Evolutionary conservation across 1,140 invertebrate genomes (phyloP).

Genomic region (Plectus sambesii): DNA sequence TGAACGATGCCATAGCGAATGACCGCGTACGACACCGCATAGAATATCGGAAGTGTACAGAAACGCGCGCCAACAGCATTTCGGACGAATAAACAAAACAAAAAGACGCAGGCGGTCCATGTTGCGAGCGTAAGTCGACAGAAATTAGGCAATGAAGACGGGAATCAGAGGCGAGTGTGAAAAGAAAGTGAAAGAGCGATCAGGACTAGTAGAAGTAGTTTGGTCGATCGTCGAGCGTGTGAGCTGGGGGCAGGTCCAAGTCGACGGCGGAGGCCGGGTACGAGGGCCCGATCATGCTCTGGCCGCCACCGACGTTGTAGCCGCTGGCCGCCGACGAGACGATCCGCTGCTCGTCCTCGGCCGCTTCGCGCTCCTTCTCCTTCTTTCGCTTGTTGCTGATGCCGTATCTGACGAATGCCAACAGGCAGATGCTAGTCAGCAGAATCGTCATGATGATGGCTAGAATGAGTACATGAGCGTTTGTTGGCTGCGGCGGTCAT

Average conservation of each 20-base stretch:
- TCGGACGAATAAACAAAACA: no score
- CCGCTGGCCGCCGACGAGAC: constrained; percentile 35
- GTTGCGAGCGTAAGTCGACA: no score
- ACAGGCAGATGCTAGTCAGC: constrained; percentile 39
- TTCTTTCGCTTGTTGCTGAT: constrained; percentile 45
- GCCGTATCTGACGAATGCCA: constrained; percentile 43
- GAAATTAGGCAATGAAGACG: no score
- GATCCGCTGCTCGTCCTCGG: constrained; percentile 41
- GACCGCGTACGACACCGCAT: no score
- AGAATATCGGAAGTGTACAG: no score
- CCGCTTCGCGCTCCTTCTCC: constrained; percentile 39
- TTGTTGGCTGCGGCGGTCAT: background rate
- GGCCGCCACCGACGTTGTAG: no score
- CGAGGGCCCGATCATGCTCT: constrained; percentile 18
- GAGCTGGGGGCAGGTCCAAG: constrained; percentile 38
- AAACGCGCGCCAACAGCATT: no score
- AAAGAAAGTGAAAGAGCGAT: no score
- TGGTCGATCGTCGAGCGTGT: constrained; percentile 42
- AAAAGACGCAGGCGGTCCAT: no score
- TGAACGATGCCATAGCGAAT: no score
- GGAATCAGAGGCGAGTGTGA: no score
- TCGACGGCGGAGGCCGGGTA: constrained; percentile 31
- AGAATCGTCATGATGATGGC: constrained; percentile 45
- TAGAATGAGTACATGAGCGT: constrained; percentile 23
- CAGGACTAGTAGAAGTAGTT: no score